Percentiles rank a stretch among this genome's conserved stretches.
These are phyloP conservation scores for Agelas oroides DNA, from an alignment of 37 sponge, comb jelly and placozoan species.

Conservation along the genomic window DNA sequence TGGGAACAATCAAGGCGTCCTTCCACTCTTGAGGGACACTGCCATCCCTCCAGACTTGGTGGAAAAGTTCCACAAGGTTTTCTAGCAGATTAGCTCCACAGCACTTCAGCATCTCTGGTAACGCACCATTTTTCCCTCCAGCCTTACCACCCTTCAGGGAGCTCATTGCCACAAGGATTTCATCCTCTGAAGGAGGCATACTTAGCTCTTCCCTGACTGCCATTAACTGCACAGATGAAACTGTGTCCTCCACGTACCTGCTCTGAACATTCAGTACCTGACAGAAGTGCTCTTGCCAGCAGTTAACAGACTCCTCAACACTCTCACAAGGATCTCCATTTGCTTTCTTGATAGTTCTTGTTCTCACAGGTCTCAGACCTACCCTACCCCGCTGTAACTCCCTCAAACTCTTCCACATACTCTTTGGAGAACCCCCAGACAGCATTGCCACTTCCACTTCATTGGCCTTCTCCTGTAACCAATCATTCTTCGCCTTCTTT, in stretches of 20 bases:
- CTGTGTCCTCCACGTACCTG: not conserved
- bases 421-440: conserved; percentile 16
- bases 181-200: conserved; percentile 33
- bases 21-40: conserved; percentile 37
- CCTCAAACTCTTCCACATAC: conserved; percentile 28
- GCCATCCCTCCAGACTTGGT: conserved; percentile 28
- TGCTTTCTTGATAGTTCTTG: no score
- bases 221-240: conserved; percentile 18
- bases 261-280: conserved; percentile 7
- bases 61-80: conserved; percentile 14
- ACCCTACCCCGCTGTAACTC: conserved; percentile 37
- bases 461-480: conserved; percentile 25
- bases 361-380: conserved; percentile 31
- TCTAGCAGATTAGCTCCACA: conserved; percentile 22
- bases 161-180: conserved; percentile 29
- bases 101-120: conserved; percentile 42
- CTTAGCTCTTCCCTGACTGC: conserved; percentile 32
- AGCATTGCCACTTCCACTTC: not conserved
- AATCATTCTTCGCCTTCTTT: not conserved
- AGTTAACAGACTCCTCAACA: no score
- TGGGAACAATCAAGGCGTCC: conserved; percentile 44
- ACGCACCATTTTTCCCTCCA: conserved; percentile 42
- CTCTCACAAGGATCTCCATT: no score
- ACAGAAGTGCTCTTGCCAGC: no score
- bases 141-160: conserved; percentile 44